A percentile compares a stretch with the other conserved stretches of the same genome.
Conservation (phyloP, 1,140 invertebrate genomes). For the Plodia interpunctella region DNA sequence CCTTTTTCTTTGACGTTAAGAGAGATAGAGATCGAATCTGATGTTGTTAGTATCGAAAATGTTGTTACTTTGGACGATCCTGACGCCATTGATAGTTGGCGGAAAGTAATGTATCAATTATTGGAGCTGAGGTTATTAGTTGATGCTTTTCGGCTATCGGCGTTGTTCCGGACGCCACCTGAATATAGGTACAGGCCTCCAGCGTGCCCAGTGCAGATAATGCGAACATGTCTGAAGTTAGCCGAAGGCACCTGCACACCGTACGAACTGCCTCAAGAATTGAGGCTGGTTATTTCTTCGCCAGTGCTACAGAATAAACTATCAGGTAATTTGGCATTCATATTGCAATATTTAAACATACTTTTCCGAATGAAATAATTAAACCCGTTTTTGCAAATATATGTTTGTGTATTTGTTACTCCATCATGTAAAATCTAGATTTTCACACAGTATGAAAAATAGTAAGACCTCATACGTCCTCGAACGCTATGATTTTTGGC, state of each 20-base stretch:
- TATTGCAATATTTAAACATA: too few species aligned
- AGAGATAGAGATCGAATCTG: conserved; percentile 68
- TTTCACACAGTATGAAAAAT: too few species aligned
- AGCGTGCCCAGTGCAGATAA: conserved; percentile 57
- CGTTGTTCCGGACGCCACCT: conserved; percentile 45
- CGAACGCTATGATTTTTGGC: too few species aligned
- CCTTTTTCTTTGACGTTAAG: conserved; percentile 56
- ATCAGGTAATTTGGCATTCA: too few species aligned
- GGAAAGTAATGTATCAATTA: conserved; percentile 45
- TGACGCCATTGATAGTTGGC: conserved; percentile 53
- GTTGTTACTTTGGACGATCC: conserved; percentile 48
- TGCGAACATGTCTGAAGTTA: conserved; percentile 57
- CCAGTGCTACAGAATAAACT: conserved; percentile 58
- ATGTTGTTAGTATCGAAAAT: conserved; percentile 63
- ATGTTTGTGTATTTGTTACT: too few species aligned
- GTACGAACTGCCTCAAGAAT: conserved; percentile 63
- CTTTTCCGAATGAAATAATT: too few species aligned
- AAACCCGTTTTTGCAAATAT: too few species aligned
- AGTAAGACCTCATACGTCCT: too few species aligned
- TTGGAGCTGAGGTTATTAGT: conserved; percentile 55
- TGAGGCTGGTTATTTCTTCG: conserved; percentile 61
- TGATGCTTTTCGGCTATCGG: conserved; percentile 61
- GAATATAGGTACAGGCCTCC: conserved; percentile 49
- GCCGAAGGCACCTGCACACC: conserved; percentile 61
- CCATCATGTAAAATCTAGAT: too few species aligned